A percentile compares a stretch with the other conserved stretches of the same genome.
phyloP scores from a whole-genome alignment of 1,140 invertebrate genomes.

The Formica selysi region DNA sequence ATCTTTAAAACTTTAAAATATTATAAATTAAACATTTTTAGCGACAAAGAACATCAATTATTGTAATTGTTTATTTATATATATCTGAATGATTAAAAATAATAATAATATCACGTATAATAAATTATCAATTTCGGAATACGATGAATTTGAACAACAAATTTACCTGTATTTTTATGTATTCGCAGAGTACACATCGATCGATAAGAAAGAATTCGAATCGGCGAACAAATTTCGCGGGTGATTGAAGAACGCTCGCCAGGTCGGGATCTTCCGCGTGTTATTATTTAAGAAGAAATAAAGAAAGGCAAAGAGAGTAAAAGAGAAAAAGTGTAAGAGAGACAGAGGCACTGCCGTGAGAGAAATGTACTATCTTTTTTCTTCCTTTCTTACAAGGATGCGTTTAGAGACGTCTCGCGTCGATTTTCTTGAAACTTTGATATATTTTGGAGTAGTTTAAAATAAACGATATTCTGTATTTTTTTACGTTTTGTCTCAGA shows the following conservation, averaged over 20 bases:
- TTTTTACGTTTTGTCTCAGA: conserved; percentile 11
- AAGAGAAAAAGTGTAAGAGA: conserved; percentile 66
- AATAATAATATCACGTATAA: not conserved
- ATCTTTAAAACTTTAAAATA: not conserved
- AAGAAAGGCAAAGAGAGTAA: conserved; percentile 61
- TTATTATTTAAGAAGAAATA: conserved; percentile 46
- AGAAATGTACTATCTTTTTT: conserved; percentile 63
- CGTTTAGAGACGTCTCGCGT: conserved; percentile 27
- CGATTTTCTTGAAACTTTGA: conserved; percentile 30
- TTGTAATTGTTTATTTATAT: not conserved
- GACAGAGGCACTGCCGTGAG: conserved; percentile 71
- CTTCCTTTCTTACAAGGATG: conserved; percentile 39
- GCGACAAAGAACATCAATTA: not conserved
- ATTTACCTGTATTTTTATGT: conserved; percentile 55
- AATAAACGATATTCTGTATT: not conserved
- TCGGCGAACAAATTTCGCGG: conserved; percentile 43
- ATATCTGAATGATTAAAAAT: not conserved
- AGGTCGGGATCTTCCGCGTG: conserved; percentile 54
- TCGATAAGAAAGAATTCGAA: conserved; percentile 47
- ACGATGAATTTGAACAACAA: not conserved
- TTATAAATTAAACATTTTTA: not conserved
- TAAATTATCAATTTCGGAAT: not conserved
- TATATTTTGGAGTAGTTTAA: not conserved
- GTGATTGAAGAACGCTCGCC: conserved; percentile 47
- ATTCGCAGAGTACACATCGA: conserved; percentile 56